Evolutionary conservation across 2,888 invertebrate species (phyloP).

Genomic region (Anoplius nigerrimus): DNA sequence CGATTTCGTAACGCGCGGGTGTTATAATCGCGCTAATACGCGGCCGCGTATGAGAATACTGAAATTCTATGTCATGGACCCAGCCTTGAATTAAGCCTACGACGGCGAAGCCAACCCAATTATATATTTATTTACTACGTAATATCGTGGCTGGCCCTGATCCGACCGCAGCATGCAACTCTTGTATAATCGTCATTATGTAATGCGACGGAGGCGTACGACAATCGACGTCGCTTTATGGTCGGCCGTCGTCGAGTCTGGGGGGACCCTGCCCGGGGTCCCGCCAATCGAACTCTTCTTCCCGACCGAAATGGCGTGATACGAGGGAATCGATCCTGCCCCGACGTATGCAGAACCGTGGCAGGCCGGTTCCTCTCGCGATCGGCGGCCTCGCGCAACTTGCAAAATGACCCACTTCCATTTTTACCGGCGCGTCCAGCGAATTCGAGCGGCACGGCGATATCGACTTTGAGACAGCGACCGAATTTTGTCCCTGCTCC

Average conservation of each 20-base stretch:
- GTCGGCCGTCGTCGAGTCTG: slow-evolving; percentile 4
- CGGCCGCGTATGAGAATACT: slow-evolving; percentile 33
- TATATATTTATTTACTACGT: slow-evolving; percentile 69
- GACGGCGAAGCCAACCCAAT: slow-evolving; percentile 63
- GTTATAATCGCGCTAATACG: slow-evolving; percentile 38
- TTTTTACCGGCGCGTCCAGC: not conserved
- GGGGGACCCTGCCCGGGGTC: not conserved
- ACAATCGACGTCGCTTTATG: slow-evolving; percentile 38
- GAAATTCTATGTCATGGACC: slow-evolving; percentile 68
- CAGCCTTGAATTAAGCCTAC: slow-evolving; percentile 65
- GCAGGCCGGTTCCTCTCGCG: not conserved
- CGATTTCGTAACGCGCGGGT: slow-evolving; percentile 36
- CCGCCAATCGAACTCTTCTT: not conserved
- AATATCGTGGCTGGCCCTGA: slow-evolving; percentile 68
- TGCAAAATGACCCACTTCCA: too few species aligned
- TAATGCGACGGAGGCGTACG: slow-evolving; percentile 47
- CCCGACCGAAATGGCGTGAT: slow-evolving; percentile 8
- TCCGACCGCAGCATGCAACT: slow-evolving; percentile 63
- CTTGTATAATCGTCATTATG: slow-evolving; percentile 65
- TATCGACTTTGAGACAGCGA: not conserved
- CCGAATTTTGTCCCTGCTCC: not conserved
- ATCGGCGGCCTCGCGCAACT: not conserved
- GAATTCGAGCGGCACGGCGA: not conserved
- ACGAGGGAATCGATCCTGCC: slow-evolving; percentile 9
- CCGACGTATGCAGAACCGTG: not conserved